Evolutionary conservation across 1,140 invertebrate genomes (phyloP), one percentile per base, ranked within the genome.

Genomic region (Cherax quadricarinatus): DNA sequence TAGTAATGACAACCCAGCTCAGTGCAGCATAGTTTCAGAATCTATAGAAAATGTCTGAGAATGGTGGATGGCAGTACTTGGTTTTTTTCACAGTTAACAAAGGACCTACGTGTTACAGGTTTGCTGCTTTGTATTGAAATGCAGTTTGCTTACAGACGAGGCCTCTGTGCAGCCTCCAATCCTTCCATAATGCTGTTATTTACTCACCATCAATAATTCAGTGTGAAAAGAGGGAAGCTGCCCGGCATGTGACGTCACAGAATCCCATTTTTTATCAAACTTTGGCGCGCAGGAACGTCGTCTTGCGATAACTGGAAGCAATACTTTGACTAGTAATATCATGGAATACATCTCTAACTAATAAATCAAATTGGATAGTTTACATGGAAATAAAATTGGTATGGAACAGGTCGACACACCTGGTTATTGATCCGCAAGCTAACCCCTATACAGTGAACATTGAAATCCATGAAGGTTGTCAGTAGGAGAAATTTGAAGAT

Each of bases 31-130:
- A 81, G n/a, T 90, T 87, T 87, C 84, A 73, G 86, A 73, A 83
- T 87, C 84, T 90, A 90, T 90, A 60, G 81, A 90, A 90, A 90
- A 90, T 90, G 88, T 90, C 88, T 90, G 82, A 75, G 82, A n/a
- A 85, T 53, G 88, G 82, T 84, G 81, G 81, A 78, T 60, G 81
- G 88, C 51, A 73, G 82, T 66, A 75, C 62, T 81, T 16, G 66
- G 57, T 90, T 90, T 90, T 90, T 90, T 90, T 90, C 81, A 78
- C 88, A 41, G 88, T 90, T 90, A 90, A 90, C 88, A 90, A 90
- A 90, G 88, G 82, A 84, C 66, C 51, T 48, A 75, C 82, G 81
- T 57, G 88, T 84, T 90, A 60, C 82, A 90, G 88, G 66, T 66
- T 30, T 85, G 16, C 70, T 60, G 41, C 70, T 90, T 73, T 24